phyloP scores from a whole-genome alignment of 2,113 vertebrate genomes.

The Heliornis fulica region DNA sequence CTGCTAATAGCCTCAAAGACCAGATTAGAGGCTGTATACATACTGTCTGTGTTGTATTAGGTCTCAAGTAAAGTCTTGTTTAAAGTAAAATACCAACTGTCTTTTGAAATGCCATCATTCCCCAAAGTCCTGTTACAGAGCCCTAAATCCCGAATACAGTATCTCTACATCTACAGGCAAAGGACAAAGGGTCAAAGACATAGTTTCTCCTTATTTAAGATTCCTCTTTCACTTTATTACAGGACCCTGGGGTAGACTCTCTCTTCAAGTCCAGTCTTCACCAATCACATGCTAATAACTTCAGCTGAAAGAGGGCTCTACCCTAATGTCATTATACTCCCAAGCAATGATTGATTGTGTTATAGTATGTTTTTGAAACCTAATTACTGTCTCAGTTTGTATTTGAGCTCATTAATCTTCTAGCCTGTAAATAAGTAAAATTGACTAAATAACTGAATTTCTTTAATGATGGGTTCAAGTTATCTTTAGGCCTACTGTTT shows the following conservation, averaged over 20 bases:
- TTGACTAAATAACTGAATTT: conserved; percentile 98
- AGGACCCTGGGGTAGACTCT: conserved; percentile 71
- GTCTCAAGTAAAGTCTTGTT: conserved; percentile 67
- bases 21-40: conserved; percentile 49
- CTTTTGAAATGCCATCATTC: conserved; percentile 67
- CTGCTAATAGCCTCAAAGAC: conserved; percentile 44
- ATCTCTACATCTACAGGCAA: conserved; percentile 66
- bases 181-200: conserved; percentile 74
- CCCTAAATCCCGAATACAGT: conserved; percentile 55
- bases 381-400: conserved; percentile 92
- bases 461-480: conserved; percentile 91
- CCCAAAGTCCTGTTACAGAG: conserved; percentile 68
- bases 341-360: conserved; percentile 95
- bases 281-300: conserved; percentile 82
- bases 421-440: conserved; percentile 95
- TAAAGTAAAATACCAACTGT: conserved; percentile 69
- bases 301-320: conserved; percentile 83
- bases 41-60: conserved; percentile 33
- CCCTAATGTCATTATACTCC: conserved; percentile 82
- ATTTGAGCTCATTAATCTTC: conserved; percentile 94
- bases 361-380: conserved; percentile 95
- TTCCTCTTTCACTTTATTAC: conserved; percentile 74
- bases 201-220: conserved; percentile 69
- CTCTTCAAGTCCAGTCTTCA: conserved; percentile 70
- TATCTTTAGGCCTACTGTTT: conserved; percentile 89